Evolutionary conservation across 2,888 invertebrate species (phyloP).

Genomic region (Euzophera pinguis): DNA sequence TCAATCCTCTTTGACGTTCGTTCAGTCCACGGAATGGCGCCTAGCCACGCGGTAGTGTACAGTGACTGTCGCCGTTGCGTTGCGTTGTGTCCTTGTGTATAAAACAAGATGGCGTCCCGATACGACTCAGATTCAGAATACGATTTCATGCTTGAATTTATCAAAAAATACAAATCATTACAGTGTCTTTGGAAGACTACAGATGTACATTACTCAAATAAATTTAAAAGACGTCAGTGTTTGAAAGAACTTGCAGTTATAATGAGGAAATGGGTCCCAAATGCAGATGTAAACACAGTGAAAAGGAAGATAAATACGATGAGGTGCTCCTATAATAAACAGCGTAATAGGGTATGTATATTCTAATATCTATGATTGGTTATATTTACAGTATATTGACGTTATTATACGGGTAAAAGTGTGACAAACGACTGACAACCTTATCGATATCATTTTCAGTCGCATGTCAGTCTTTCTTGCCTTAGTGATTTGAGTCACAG

Average conservation of each 20-base stretch:
- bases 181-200: neutral
- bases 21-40: neutral
- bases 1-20: too few species aligned
- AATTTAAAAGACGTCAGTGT: neutral
- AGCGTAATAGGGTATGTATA: neutral
- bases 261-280: neutral
- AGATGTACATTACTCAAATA: neutral
- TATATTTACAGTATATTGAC: too few species aligned
- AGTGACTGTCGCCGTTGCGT: neutral
- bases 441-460: too few species aligned
- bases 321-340: neutral
- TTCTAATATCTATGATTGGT: neutral
- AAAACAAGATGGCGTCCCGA: neutral
- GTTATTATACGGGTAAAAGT: too few species aligned
- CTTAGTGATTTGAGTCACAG: too few species aligned
- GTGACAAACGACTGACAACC: too few species aligned
- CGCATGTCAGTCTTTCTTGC: too few species aligned
- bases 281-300: neutral
- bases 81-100: neutral
- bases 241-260: neutral
- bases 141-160: neutral
- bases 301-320: neutral
- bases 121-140: neutral
- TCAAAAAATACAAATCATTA: neutral
- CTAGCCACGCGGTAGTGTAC: neutral